Conservation (phyloP, 2,113 vertebrate species). For the Coracopsis vasa region DNA sequence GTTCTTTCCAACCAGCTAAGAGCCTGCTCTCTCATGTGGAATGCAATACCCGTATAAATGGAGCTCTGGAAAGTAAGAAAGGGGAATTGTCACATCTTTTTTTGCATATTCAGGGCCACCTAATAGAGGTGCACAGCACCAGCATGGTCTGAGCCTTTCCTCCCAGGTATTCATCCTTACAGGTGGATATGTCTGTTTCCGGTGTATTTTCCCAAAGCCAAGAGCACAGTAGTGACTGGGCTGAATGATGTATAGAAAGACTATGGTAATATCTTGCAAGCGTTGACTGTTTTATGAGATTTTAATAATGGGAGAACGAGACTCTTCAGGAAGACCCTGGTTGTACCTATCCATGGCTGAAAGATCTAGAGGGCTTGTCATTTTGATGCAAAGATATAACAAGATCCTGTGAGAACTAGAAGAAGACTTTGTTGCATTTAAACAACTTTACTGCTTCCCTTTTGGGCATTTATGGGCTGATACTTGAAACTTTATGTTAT, state of each 20-base stretch:
- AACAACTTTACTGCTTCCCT: not conserved
- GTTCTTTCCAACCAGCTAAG: not conserved
- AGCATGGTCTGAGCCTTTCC: not conserved
- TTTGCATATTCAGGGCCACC: not conserved
- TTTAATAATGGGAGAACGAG: not conserved
- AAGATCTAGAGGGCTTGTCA: not conserved
- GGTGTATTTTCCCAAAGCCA: not conserved
- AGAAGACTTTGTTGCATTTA: not conserved
- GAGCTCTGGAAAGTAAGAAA: not conserved
- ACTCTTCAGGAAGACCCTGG: not conserved
- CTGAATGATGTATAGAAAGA: not conserved
- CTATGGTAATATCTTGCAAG: not conserved
- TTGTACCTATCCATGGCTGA: not conserved
- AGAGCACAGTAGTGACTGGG: rapidly evolving
- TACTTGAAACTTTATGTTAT: not conserved
- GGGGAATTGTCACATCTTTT: rapidly evolving
- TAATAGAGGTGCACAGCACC: not conserved
- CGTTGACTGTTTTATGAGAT: not conserved
- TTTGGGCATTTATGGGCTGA: not conserved
- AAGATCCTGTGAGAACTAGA: not conserved
- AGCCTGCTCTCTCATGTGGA: not conserved
- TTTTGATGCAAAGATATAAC: not conserved
- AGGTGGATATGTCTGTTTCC: rapidly evolving
- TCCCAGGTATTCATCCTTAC: not conserved
- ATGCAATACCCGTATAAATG: not conserved